Evolutionary conservation across 2,113 vertebrate species (phyloP).

Genomic region (Hydrolagus affinis): DNA sequence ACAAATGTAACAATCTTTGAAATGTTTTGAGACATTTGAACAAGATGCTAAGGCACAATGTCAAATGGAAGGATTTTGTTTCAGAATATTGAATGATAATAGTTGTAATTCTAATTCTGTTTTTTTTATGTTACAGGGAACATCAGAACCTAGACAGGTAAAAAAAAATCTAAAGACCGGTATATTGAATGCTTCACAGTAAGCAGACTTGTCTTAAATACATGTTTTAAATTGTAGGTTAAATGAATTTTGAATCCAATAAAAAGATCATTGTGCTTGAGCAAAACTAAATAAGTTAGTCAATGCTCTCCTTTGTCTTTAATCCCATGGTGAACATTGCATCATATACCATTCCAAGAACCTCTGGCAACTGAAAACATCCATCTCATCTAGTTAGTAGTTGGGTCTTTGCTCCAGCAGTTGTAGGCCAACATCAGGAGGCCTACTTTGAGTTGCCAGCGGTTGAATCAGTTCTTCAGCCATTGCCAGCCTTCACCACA

Average conservation of each 20-base stretch:
- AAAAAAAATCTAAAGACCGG: background rate
- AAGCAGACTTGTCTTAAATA: background rate
- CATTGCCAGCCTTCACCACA: too few species aligned
- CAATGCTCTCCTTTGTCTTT: background rate
- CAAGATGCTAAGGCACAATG: background rate
- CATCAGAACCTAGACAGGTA: conserved; percentile 17
- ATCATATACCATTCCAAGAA: background rate
- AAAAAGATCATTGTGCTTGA: background rate
- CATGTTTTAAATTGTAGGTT: background rate
- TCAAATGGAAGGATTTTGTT: background rate
- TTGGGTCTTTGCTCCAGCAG: too few species aligned
- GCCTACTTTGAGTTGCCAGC: too few species aligned
- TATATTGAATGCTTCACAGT: background rate
- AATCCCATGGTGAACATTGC: background rate
- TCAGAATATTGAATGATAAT: background rate
- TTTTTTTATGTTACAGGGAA: conserved; percentile 5
- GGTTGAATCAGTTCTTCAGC: too few species aligned
- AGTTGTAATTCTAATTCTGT: background rate
- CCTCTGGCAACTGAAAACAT: background rate
- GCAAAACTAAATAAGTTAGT: background rate
- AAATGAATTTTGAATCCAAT: background rate
- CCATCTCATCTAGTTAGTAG: background rate
- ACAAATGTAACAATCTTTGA: too few species aligned
- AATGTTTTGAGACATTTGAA: background rate
- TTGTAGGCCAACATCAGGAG: background rate